Evolutionary conservation across 2,113 vertebrate genomes (phyloP), one percentile per base, ranked within the genome.

Genomic region (Gnathonemus echidnorhynchus): DNA sequence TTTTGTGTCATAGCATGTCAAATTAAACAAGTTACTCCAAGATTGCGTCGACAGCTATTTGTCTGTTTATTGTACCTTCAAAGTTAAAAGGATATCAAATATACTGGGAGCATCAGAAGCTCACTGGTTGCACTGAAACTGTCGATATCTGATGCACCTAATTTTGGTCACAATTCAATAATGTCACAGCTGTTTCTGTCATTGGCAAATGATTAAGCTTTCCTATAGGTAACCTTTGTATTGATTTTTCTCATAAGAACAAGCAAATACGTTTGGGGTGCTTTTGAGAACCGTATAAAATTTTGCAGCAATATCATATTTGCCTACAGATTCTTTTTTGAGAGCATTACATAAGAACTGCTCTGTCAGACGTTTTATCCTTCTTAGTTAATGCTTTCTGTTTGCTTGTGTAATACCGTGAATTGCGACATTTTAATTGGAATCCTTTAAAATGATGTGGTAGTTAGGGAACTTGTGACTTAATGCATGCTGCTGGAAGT

Each of bases 131-230:
- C 31, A 42, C 13, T 19, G 74, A 80, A 80, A 17, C 74, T 80
- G 74, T 80, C 35, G 74, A 35, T 70, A 70, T 80, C 74, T 39
- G 31, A 19, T 80, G 35, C 74, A 80, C 35, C 35, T 42, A 42
- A 35, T 80, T 42, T 80, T 80, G 74, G 74, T 80, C 74, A 80
- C 74, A 80, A 80, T 80, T 80, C 74, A 80, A 19, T 42, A 70
- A 70, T 70, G 62, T 31, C 62, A 31, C 62, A 31, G 62, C 27
- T 19, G 35, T 80, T 80, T 80, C 35, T 42, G 35, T 80, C 74
- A 80, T 80, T 42, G 74, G 74, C 35, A 42, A 42, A 42, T 39
- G 15, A 35, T 80, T 80, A 80, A 42, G 31, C 74, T 80, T 80
- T 42, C 74, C 74, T 39, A 80, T 80, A 80, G 17, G 35, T 42